Evolutionary conservation across 2,113 vertebrate species (phyloP).

Genomic region (Otolemur garnettii): DNA sequence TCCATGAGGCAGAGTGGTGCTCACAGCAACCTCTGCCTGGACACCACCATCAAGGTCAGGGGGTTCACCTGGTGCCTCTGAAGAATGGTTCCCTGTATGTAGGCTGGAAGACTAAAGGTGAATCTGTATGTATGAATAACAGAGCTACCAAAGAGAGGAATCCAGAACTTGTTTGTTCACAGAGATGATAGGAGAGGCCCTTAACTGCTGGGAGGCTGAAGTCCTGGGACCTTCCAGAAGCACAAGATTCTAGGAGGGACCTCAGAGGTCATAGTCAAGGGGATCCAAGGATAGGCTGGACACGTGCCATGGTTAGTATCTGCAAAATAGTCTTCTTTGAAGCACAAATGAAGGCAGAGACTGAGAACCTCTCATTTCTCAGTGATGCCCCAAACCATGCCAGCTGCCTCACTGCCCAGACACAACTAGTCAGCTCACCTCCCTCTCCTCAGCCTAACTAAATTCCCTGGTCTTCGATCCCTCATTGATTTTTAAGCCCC

Average conservation of each 20-base stretch:
- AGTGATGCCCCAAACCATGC: accelerated
- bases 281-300: not conserved
- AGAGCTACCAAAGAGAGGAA: not conserved
- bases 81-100: not conserved
- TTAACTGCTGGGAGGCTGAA: not conserved
- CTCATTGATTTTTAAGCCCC: not conserved
- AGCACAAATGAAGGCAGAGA: not conserved
- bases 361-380: not conserved
- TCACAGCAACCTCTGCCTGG: not conserved
- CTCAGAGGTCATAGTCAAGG: not conserved
- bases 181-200: not conserved
- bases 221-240: not conserved
- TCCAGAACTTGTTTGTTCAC: not conserved
- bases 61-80: not conserved
- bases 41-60: not conserved
- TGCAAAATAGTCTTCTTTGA: not conserved
- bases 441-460: not conserved
- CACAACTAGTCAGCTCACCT: too few species aligned
- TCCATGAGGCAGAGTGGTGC: not conserved
- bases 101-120: not conserved
- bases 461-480: not conserved
- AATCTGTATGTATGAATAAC: not conserved
- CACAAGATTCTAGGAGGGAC: not conserved
- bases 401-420: not conserved
- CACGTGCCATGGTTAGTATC: not conserved